These are phyloP conservation scores for Anisognathus igniventris DNA, from an alignment of 2,797 vertebrate species.

Conservation along the genomic window DNA sequence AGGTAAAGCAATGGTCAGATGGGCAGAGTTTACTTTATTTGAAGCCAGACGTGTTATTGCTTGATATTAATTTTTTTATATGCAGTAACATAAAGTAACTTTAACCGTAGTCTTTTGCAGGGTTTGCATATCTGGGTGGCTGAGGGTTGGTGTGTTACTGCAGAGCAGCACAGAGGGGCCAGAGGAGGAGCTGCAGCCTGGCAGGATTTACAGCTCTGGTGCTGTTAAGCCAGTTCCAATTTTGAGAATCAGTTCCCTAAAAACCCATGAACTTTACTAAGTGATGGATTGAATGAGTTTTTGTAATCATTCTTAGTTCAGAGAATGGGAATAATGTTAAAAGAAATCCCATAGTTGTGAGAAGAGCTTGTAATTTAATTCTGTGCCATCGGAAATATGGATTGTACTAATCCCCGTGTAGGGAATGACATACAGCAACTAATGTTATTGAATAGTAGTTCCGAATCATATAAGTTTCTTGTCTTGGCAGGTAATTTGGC, in stretches of 20 bases:
- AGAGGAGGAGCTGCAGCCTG: background rate
- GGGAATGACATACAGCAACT: slow-evolving; percentile 47
- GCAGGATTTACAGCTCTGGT: background rate
- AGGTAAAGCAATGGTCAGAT: background rate
- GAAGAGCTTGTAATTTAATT: background rate
- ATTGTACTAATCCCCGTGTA: background rate
- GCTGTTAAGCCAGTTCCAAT: background rate
- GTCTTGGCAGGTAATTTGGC: slow-evolving; percentile 79
- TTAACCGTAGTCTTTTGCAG: background rate
- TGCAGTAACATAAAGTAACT: background rate
- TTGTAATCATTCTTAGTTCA: background rate
- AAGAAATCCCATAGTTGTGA: background rate
- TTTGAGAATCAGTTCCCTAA: background rate
- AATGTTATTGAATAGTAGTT: slow-evolving; percentile 31
- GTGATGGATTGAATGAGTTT: background rate
- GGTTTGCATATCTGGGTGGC: background rate
- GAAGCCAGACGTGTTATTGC: background rate
- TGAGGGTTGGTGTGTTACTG: rapidly evolving
- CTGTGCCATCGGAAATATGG: slow-evolving; percentile 17
- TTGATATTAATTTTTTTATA: background rate
- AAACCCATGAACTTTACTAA: background rate
- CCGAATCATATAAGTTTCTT: slow-evolving; percentile 61
- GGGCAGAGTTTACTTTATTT: background rate
- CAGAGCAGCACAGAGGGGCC: background rate
- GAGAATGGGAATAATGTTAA: background rate